Evolutionary conservation across 2,888 invertebrate species (phyloP).

Genomic region (Gandaritis pyraliata): DNA sequence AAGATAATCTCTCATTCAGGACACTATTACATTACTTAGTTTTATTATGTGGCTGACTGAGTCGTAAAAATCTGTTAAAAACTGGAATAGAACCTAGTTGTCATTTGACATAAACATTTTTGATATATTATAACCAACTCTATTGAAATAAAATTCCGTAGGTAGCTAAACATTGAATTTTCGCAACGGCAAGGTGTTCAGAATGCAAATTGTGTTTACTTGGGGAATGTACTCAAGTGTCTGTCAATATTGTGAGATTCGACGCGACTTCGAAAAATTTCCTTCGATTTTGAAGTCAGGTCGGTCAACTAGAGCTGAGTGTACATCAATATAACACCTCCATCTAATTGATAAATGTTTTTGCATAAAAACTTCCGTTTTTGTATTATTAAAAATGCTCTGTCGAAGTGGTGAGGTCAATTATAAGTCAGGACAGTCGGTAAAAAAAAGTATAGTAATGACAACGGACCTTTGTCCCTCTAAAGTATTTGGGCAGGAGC

Average conservation of each 20-base stretch:
- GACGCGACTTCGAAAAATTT: slow-evolving; percentile 33
- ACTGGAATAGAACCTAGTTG: not conserved
- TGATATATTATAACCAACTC: not conserved
- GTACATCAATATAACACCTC: slow-evolving; percentile 8
- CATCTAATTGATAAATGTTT: not conserved
- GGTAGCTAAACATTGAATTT: slow-evolving; percentile 50
- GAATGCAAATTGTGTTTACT: slow-evolving; percentile 62
- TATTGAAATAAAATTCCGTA: not conserved
- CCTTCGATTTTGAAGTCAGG: slow-evolving; percentile 20
- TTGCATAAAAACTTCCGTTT: no score
- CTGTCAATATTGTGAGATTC: slow-evolving; percentile 52
- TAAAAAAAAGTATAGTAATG: no score
- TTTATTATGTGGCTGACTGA: no score
- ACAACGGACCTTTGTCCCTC: no score
- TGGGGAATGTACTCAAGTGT: slow-evolving; percentile 50
- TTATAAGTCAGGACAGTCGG: no score
- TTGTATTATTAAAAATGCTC: no score
- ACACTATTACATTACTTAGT: no score
- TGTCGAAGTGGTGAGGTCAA: no score
- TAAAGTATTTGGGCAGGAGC: no score
- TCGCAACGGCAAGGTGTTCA: slow-evolving; percentile 53
- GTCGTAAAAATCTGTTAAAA: no score
- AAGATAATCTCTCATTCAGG: no score
- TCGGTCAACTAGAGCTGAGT: slow-evolving; percentile 6
- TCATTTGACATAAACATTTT: not conserved